Conservation (phyloP, 2,888 invertebrate genomes). For the Sipha maydis region DNA sequence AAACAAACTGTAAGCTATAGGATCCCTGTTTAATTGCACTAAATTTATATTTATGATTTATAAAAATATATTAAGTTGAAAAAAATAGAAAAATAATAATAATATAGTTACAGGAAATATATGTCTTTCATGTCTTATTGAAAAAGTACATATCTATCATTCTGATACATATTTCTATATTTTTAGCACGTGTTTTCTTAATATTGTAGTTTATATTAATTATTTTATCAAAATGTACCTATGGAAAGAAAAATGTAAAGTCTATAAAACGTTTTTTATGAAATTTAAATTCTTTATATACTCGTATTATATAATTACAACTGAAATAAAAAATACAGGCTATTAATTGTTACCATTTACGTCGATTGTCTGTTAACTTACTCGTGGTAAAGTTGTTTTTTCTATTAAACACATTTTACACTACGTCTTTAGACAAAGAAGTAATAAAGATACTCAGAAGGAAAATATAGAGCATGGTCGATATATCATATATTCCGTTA, state of each 20-base stretch:
- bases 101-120: too few species aligned
- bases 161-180: neutral
- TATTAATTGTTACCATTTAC: conserved; percentile 58
- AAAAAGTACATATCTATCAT: too few species aligned
- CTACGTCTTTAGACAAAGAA: conserved; percentile 45
- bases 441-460: conserved; percentile 39
- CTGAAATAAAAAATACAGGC: conserved; percentile 35
- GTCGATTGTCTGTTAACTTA: conserved; percentile 15
- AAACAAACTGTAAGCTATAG: too few species aligned
- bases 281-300: neutral
- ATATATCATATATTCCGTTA: conserved; percentile 34
- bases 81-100: neutral
- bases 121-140: too few species aligned
- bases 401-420: conserved; percentile 40
- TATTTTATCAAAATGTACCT: neutral
- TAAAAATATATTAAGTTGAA: too few species aligned
- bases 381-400: conserved; percentile 44
- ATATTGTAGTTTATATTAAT: neutral
- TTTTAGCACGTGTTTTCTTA: neutral
- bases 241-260: neutral
- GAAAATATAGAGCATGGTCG: conserved; percentile 42
- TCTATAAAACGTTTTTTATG: neutral
- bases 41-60: too few species aligned
- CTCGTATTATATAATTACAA: conserved; percentile 20
- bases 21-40: too few species aligned